Conservation (phyloP, 2,113 vertebrate genomes). For the Pelobates fuscus region DNA sequence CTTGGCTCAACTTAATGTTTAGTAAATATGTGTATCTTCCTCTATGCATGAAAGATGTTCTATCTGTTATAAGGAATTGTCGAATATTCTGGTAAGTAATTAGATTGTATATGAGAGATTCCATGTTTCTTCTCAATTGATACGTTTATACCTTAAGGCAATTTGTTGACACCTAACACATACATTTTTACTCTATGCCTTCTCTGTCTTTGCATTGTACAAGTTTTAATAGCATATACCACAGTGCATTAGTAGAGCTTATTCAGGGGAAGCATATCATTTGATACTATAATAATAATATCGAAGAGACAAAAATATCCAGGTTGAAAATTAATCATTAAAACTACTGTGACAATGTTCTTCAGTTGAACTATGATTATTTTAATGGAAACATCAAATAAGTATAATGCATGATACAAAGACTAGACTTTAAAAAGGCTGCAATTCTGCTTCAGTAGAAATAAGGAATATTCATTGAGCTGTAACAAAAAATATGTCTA, state of each 20-base stretch:
- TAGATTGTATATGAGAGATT: no score
- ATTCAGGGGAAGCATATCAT: not conserved
- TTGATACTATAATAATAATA: not conserved
- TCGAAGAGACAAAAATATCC: not conserved
- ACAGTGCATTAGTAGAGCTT: not conserved
- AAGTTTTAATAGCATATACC: not conserved
- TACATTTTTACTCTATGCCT: not conserved
- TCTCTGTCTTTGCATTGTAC: not conserved
- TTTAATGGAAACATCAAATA: slow-evolving; percentile 23
- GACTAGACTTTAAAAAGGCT: slow-evolving; percentile 1
- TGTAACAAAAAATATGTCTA: slow-evolving; percentile 23
- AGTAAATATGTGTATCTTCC: no score
- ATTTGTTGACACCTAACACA: not conserved
- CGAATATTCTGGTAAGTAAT: no score
- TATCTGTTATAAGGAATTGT: no score
- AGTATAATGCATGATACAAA: slow-evolving; percentile 1
- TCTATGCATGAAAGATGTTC: no score
- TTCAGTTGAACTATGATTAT: slow-evolving; percentile 27
- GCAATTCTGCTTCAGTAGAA: slow-evolving; percentile 34
- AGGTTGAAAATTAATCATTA: not conserved
- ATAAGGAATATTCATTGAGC: slow-evolving; percentile 27
- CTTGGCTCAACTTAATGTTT: no score
- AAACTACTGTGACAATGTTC: slow-evolving; percentile 5
- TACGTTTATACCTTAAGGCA: not conserved
- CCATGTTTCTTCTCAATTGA: no score